phyloP scores from a whole-genome alignment of 2,113 vertebrate species.

The Syngnathus typhle region DNA sequence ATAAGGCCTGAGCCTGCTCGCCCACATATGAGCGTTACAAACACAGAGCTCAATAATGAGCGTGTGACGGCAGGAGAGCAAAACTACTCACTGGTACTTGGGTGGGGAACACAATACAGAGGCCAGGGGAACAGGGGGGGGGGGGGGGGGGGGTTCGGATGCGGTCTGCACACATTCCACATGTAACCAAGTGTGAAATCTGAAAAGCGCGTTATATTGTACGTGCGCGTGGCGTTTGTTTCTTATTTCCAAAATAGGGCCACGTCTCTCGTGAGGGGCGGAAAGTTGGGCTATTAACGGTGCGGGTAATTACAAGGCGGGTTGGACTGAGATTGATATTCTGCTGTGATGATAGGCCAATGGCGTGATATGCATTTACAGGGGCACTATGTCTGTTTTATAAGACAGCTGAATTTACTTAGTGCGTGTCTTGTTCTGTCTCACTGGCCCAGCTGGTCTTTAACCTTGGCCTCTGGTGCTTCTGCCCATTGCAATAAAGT shows the following conservation, averaged over 20 bases:
- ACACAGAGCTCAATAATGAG: slow-evolving; percentile 10
- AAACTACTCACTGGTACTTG: slow-evolving; percentile 1
- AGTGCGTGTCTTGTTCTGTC: slow-evolving; percentile 47
- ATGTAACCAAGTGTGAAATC: too few relatives aligned
- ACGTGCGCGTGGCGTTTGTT: too few relatives aligned
- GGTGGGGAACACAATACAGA: neutral
- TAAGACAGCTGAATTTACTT: slow-evolving; percentile 63
- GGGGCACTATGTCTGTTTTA: slow-evolving; percentile 50
- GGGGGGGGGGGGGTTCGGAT: too few relatives aligned
- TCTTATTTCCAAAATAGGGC: too few relatives aligned
- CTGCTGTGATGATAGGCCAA: slow-evolving; percentile 24
- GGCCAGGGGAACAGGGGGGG: too few relatives aligned
- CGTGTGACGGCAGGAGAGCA: slow-evolving; percentile 7
- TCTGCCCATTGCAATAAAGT: slow-evolving; percentile 72
- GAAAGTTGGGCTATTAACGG: slow-evolving; percentile 14
- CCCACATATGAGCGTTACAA: neutral
- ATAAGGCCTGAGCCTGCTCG: neutral
- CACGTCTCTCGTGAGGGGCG: neutral
- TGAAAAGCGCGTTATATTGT: too few relatives aligned
- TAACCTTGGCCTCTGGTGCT: slow-evolving; percentile 77
- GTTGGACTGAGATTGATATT: slow-evolving; percentile 26
- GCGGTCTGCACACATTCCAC: too few relatives aligned
- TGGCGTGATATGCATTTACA: slow-evolving; percentile 53
- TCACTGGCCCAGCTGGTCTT: slow-evolving; percentile 66
- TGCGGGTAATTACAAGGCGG: slow-evolving; percentile 13